These are phyloP conservation scores for Cuniculus paca DNA, from an alignment of 2,797 vertebrate species.

Conservation along the genomic window DNA sequence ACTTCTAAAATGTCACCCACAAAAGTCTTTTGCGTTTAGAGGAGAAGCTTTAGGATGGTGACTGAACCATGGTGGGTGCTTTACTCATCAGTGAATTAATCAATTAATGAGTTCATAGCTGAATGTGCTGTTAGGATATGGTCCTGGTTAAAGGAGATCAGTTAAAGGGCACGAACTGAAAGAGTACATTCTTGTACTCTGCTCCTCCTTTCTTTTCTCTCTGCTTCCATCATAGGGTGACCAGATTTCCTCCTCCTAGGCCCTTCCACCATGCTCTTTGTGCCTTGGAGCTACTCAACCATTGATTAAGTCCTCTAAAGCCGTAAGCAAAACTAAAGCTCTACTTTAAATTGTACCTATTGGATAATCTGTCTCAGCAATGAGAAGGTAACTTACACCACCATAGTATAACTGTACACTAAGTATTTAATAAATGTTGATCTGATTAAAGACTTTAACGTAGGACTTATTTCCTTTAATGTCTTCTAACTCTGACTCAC, in stretches of 20 bases:
- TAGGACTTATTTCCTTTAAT: not conserved
- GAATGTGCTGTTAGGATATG: not conserved
- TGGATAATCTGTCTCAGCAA: not conserved
- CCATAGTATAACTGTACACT: not conserved
- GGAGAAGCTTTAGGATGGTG: not conserved
- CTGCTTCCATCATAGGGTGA: not conserved
- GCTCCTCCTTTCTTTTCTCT: not conserved
- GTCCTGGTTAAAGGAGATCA: not conserved
- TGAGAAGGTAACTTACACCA: not conserved
- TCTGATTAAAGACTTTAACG: not conserved
- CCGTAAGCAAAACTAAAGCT: not conserved
- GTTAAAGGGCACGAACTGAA: not conserved
- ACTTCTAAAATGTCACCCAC: not conserved
- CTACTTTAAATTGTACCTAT: not conserved
- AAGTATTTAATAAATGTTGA: not conserved
- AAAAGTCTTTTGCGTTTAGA: not conserved
- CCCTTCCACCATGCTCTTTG: not conserved
- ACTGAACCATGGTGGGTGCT: too few relatives aligned
- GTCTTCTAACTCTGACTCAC: not conserved
- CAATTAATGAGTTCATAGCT: not conserved
- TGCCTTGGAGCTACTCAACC: not conserved
- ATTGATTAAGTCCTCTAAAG: not conserved
- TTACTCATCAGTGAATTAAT: not conserved
- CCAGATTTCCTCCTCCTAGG: not conserved
- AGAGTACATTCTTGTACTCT: not conserved